These are phyloP conservation scores for Phalangium opilio DNA, from an alignment of 2,888 invertebrate genomes.

Conservation along the genomic window DNA sequence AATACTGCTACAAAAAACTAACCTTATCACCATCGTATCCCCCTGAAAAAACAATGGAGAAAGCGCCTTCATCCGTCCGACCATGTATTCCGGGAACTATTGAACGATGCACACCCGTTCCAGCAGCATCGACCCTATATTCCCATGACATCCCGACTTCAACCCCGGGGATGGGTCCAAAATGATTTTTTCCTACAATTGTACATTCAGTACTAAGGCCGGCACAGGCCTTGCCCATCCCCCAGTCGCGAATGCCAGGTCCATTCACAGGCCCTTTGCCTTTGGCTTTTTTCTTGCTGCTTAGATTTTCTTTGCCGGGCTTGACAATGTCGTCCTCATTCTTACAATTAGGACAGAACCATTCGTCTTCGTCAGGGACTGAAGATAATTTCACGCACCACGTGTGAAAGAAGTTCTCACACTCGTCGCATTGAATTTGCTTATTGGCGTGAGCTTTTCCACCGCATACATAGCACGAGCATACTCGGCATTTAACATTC, in stretches of 20 bases:
- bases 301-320: constrained; percentile 50
- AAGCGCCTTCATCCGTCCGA: constrained; percentile 57
- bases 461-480: constrained; percentile 55
- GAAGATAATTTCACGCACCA: constrained; percentile 51
- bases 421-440: constrained; percentile 67
- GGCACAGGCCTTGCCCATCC: constrained; percentile 66
- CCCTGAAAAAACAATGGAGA: constrained; percentile 61
- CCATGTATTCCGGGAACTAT: constrained; percentile 73
- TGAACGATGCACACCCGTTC: constrained; percentile 65
- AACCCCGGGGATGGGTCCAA: constrained; percentile 67
- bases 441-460: constrained; percentile 54
- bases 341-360: constrained; percentile 64
- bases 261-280: constrained; percentile 39
- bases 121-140: constrained; percentile 50
- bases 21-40: constrained; percentile 66
- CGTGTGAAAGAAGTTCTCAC: constrained; percentile 56
- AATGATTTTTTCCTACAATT: constrained; percentile 52
- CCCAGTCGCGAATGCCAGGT: constrained; percentile 21
- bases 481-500: constrained; percentile 47
- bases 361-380: constrained; percentile 51
- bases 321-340: constrained; percentile 56
- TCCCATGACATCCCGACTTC: constrained; percentile 71
- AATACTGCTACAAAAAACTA: too few species aligned
- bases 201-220: constrained; percentile 49
- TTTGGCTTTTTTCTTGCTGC: constrained; percentile 45